Conservation (phyloP, 2,888 invertebrate genomes). For the Metellina segmentata region DNA sequence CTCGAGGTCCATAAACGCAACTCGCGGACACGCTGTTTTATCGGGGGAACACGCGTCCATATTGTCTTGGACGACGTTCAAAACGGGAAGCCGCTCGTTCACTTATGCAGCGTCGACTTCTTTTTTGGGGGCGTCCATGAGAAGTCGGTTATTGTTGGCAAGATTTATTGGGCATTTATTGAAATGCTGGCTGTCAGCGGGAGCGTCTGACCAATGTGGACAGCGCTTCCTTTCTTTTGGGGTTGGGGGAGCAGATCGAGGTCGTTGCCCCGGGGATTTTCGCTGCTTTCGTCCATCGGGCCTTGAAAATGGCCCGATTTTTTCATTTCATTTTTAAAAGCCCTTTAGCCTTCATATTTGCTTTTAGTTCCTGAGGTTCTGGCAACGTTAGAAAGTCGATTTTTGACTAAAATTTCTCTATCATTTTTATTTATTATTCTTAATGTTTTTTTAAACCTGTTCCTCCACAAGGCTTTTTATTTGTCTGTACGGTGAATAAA, state of each 20-base stretch:
- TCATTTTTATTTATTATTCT: too few species aligned
- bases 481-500: too few species aligned
- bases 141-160: slow-evolving; percentile 8
- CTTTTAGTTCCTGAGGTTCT: too few species aligned
- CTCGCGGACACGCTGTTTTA: background rate
- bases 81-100: background rate
- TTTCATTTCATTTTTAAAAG: too few species aligned
- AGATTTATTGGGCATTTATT: slow-evolving; percentile 41
- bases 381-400: too few species aligned
- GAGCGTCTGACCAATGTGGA: background rate
- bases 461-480: too few species aligned
- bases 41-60: background rate
- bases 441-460: too few species aligned
- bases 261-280: slow-evolving; percentile 17
- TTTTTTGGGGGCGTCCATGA: background rate
- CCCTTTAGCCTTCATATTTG: too few species aligned
- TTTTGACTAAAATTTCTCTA: too few species aligned
- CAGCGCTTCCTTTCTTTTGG: background rate
- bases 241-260: background rate
- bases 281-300: too few species aligned
- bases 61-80: background rate
- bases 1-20: background rate
- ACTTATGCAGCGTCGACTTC: background rate
- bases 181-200: slow-evolving; percentile 11
- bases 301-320: too few species aligned